Evolutionary conservation across 2,888 invertebrate genomes (phyloP).

Genomic region (Pogonocherus hispidulus): DNA sequence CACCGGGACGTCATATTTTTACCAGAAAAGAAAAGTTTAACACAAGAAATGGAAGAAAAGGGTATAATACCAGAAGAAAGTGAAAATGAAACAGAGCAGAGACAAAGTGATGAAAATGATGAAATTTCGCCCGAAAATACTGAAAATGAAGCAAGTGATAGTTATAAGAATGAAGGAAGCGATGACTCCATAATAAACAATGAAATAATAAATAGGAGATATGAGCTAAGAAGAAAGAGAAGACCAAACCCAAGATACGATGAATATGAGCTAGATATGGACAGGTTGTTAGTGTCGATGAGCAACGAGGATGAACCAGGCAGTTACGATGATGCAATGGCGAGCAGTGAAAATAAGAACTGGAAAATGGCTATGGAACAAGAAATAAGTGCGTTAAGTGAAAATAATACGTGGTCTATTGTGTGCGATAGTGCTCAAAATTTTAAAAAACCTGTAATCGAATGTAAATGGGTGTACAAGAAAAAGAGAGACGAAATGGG

Average conservation of each 20-base stretch:
- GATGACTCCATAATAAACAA: background rate
- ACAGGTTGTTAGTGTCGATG: background rate
- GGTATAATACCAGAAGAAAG: background rate
- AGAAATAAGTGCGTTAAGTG: slow-evolving; percentile 28
- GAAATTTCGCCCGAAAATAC: background rate
- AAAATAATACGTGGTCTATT: slow-evolving; percentile 42
- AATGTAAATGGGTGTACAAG: slow-evolving; percentile 45
- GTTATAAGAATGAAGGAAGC: background rate
- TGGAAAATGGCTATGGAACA: slow-evolving; percentile 27
- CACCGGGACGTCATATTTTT: slow-evolving; percentile 43
- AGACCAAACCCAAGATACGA: slow-evolving; percentile 17
- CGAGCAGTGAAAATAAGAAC: background rate
- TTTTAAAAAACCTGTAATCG: slow-evolving; percentile 34
- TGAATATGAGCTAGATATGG: slow-evolving; percentile 25
- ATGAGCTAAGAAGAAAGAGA: slow-evolving; percentile 16
- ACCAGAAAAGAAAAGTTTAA: slow-evolving; percentile 23
- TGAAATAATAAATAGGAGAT: slow-evolving; percentile 8
- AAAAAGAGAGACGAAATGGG: slow-evolving; percentile 37
- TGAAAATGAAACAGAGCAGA: background rate
- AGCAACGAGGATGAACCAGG: background rate
- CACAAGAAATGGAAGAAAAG: background rate
- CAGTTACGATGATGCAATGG: slow-evolving; percentile 3
- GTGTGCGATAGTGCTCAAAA: slow-evolving; percentile 17
- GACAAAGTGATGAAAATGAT: background rate
- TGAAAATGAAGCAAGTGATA: background rate